phyloP scores from a whole-genome alignment of 2,797 vertebrate genomes.

The Kryptopterus vitreolus region DNA sequence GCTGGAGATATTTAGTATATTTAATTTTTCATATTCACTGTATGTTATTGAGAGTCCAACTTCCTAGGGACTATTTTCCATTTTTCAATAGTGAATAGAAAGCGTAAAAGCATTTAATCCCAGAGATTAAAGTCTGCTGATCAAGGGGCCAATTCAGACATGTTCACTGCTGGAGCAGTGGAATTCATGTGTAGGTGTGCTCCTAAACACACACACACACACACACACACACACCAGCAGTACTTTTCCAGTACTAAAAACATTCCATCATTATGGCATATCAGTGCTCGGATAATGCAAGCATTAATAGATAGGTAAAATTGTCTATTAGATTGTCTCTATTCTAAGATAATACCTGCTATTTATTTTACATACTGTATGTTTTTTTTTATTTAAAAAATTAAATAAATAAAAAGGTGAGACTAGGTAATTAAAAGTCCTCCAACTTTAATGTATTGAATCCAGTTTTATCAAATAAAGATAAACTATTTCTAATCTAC shows the following conservation, averaged over 20 bases:
- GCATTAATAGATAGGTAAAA: not conserved
- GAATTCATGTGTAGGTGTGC: conserved; percentile 60
- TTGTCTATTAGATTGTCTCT: not conserved
- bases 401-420: too few species aligned
- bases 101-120: conserved; percentile 9
- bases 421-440: too few species aligned
- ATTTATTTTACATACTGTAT: too few species aligned
- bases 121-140: conserved; percentile 1
- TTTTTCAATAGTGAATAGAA: not conserved
- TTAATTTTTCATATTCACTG: not conserved
- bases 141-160: conserved; percentile 11
- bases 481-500: too few species aligned
- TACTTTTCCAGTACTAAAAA: not conserved
- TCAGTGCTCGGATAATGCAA: not conserved
- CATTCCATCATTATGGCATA: not conserved
- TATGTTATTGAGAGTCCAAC: not conserved
- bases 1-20: not conserved
- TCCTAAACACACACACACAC: conserved; percentile 25
- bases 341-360: not conserved
- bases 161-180: conserved; percentile 65
- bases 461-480: too few species aligned
- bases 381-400: too few species aligned
- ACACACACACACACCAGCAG: conserved; percentile 9
- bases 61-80: not conserved
- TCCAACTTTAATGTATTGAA: too few species aligned